Base-by-base conservation (phyloP, 2,888 invertebrate genomes). In the Syritta pipiens region DNA sequence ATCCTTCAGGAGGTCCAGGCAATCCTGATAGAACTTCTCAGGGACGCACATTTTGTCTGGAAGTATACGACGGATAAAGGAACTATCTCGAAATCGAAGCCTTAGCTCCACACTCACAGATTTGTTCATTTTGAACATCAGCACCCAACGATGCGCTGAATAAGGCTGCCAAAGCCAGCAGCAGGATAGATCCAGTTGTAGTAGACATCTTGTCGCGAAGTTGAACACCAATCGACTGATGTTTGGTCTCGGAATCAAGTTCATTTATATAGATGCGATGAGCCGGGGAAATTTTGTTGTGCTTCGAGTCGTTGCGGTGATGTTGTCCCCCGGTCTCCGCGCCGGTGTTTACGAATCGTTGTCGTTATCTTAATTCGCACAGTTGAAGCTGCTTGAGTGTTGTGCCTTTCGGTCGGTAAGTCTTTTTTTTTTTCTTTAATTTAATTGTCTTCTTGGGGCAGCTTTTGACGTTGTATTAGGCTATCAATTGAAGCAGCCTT, bases 41-140 rank as follows among this genome's bases (percentile, higher is more conserved):
- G 95, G 94, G 30, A 94, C 93, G 86, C 95, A 95, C 91, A 95
- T 91, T 86, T 93, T 94, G 85, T 93, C 94, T 95, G 85, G 14
- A 86, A 84, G 55, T 74, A 46, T n/a, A n/a, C n/a, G n/a, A n/a
- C n/a, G n/a, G n/a, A n/a, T n/a, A n/a, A n/a, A n/a, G n/a, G n/a
- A n/a, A n/a, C n/a, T n/a, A n/a, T n/a, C n/a, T n/a, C n/a, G n/a
- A n/a, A n/a, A n/a, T n/a, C n/a, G n/a, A n/a, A n/a, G n/a, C n/a
- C n/a, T n/a, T n/a, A n/a, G n/a, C n/a, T n/a, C n/a, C n/a, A n/a
- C n/a, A 69, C 81, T 76, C 53, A 81, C 81, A 81, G 14, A 76
- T 67, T 67, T 74, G 53, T 14, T 74, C 79, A 57, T 76, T 71
- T 46, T 76, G 65, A 3, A 71, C 76, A 46, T 32, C 32, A 32